Evolutionary conservation across 2,797 vertebrate genomes (phyloP), one percentile per base, ranked within the genome.

Genomic region (Synaphobranchus kaupii): DNA sequence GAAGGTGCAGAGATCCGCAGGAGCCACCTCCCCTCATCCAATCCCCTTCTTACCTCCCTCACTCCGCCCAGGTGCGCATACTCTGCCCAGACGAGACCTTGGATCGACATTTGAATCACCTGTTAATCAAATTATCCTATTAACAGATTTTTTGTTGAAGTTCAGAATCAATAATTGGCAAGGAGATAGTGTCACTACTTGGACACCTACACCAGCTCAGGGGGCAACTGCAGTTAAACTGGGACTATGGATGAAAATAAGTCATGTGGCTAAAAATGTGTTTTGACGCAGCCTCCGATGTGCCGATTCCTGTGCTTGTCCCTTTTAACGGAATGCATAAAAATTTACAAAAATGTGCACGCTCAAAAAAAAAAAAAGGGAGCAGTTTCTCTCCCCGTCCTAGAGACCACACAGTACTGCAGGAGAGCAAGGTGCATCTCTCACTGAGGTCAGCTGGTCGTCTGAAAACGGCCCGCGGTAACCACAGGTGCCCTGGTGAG

Each of bases 101-200:
- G 82, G 91, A 84, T 82, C 78, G 90, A 92, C 90, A 89, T 78
- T 87, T 84, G 87, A 86, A 91, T 87, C 90, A 28, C 13, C 91
- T 22, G 2, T 80, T 86, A 71, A 86, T n/a, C 83, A 91, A 87
- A 88, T 90, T 90, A 92, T 56, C 66, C 68, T 87, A 88, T 80
- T 87, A 81, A n/a, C n/a, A n/a, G n/a, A n/a, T n/a, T n/a, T n/a
- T n/a, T n/a, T n/a, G n/a, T n/a, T n/a, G n/a, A n/a, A n/a, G n/a
- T n/a, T n/a, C n/a, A n/a, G n/a, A n/a, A n/a, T n/a, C n/a, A n/a
- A n/a, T n/a, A n/a, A n/a, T n/a, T n/a, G n/a, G n/a, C n/a, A n/a
- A n/a, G n/a, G n/a, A n/a, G n/a, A n/a, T n/a, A n/a, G n/a, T n/a
- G n/a, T n/a, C n/a, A n/a, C n/a, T n/a, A n/a, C n/a, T n/a, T n/a